These are phyloP conservation scores for Crematogaster levior DNA, from an alignment of 2,888 invertebrate species.

Conservation along the genomic window DNA sequence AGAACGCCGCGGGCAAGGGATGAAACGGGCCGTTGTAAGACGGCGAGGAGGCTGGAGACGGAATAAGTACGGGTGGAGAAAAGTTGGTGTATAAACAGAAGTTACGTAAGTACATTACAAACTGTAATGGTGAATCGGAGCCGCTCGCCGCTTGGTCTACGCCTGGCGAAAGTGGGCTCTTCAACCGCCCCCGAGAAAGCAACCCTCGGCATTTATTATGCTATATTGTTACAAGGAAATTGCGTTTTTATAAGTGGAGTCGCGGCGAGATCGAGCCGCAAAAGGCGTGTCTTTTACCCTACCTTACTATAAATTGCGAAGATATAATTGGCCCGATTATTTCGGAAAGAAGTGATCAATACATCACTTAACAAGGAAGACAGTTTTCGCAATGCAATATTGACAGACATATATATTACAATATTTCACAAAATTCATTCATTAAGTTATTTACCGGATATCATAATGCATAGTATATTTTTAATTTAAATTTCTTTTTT, in stretches of 20 bases:
- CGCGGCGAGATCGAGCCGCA: constrained; percentile 57
- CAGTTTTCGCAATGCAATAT: background rate
- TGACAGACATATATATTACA: background rate
- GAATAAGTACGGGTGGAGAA: constrained; percentile 71
- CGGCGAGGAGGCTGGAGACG: constrained; percentile 48
- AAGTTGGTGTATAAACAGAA: constrained; percentile 85
- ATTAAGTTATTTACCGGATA: background rate
- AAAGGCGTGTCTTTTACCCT: constrained; percentile 59
- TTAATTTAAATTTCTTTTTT: too few relatives aligned
- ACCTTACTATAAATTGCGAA: constrained; percentile 39
- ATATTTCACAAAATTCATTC: background rate
- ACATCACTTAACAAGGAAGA: background rate
- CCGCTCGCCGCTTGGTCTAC: constrained; percentile 77
- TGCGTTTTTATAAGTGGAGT: constrained; percentile 82
- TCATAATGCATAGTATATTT: background rate
- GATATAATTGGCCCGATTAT: constrained; percentile 42
- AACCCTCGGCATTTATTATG: constrained; percentile 83
- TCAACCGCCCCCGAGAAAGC: constrained; percentile 73
- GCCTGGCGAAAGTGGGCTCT: constrained; percentile 77
- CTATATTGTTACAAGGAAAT: constrained; percentile 85
- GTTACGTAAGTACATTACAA: constrained; percentile 85
- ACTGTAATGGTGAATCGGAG: constrained; percentile 84
- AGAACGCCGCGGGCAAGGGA: constrained; percentile 80
- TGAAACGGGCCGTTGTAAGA: constrained; percentile 75
- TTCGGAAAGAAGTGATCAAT: constrained; percentile 6